Evolutionary conservation across 2,113 vertebrate genomes (phyloP), one percentile per base, ranked within the genome.

Genomic region (Passer domesticus): DNA sequence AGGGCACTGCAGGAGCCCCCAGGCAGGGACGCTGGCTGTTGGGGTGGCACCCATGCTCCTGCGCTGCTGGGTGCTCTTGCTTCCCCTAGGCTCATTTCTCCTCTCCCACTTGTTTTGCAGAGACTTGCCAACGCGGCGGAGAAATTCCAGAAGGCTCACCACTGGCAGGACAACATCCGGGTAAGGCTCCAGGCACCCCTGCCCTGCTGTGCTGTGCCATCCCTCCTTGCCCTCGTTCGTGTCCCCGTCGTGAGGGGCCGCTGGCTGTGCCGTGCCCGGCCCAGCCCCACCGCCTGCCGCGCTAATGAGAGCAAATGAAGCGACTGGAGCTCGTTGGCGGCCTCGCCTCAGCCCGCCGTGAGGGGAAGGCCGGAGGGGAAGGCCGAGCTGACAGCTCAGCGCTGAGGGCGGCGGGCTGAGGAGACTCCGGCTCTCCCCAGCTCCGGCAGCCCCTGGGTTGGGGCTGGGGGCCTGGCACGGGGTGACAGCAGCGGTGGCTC

Each of bases 121-220:
- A 99, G 98, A 95, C 95, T 99, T 92, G 99, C 99, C 59, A 98
- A 95, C 4, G 99, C 99, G 3, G 99, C 99, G 0, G 99, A 99
- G 97, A 98, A 97, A 94, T 99, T 99, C 97, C 99, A 99, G 98
- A 99, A 98, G 95, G 98, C 98, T 92, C 99, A 99, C 59, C 98
- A 96, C 89, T 99, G 99, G 99, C 98, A 99, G 96, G 99, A 99
- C 80, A 98, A 98, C 94, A 99, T 99, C 95, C 98, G 98, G 98
- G 99, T 99, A 98, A 98, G 98, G 62, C 75, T 92, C 74, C 1
- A 0, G 1, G 0, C 1, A 0, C 37, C 60, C 60, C 6, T 56
- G 47, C n/a, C 31, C 62, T 76, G 20, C 70, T 7, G 7, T 1
- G 53, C 63, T 28, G 15, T 39, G 52, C 73, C 46, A n/a, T 58